Percentiles rank a stretch among this genome's conserved stretches.
Conservation (phyloP, 2,888 invertebrate species). For the Acheta domesticus region DNA sequence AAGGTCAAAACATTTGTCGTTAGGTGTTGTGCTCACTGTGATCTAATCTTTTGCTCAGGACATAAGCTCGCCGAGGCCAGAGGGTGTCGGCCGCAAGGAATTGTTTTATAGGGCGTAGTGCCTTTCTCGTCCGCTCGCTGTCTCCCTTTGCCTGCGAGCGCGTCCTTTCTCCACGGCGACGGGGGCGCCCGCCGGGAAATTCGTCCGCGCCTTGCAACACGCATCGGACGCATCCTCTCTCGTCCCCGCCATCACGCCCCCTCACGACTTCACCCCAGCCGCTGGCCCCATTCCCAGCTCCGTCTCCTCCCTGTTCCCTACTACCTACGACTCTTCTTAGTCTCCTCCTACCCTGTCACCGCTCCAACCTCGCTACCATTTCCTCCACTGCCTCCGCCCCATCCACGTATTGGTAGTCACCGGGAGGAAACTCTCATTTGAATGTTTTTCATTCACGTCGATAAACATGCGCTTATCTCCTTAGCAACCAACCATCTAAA, state of each 20-base stretch:
- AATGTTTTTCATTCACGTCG: too few species aligned
- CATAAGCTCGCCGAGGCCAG: too few species aligned
- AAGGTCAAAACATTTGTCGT: too few species aligned
- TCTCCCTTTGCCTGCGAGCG: neutral
- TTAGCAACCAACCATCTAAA: too few species aligned
- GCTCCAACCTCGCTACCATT: neutral
- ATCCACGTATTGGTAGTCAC: too few species aligned
- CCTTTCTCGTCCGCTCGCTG: too few species aligned
- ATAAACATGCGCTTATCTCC: too few species aligned
- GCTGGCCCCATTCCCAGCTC: neutral
- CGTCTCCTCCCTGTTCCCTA: neutral
- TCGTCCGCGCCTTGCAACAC: neutral
- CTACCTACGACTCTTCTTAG: neutral
- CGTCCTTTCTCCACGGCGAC: neutral
- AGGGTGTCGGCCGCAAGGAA: too few species aligned
- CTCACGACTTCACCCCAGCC: neutral
- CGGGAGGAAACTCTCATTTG: too few species aligned
- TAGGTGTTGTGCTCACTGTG: too few species aligned
- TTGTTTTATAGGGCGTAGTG: too few species aligned
- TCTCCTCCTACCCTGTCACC: neutral
- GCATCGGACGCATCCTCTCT: neutral
- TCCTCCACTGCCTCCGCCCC: neutral
- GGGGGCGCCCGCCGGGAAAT: neutral
- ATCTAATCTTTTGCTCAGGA: too few species aligned
- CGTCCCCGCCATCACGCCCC: neutral